These are phyloP conservation scores for Nansenia antarctica DNA, from an alignment of 2,113 vertebrate species.

Conservation along the genomic window DNA sequence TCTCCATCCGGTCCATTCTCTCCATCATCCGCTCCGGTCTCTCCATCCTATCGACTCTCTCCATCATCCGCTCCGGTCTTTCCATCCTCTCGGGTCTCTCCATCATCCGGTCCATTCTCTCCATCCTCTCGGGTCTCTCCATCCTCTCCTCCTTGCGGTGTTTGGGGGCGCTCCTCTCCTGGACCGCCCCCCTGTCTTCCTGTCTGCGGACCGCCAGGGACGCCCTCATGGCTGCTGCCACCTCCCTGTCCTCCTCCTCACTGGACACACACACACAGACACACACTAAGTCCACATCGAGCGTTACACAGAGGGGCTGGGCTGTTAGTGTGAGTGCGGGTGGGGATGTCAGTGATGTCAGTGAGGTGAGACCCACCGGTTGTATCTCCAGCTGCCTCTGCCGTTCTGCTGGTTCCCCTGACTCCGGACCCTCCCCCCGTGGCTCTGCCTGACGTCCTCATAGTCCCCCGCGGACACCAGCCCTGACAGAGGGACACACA, in stretches of 20 bases:
- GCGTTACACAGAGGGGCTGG: too few species aligned
- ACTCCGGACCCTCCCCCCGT: slow-evolving; percentile 68
- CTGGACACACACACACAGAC: slow-evolving; percentile 60
- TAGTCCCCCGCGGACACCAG: slow-evolving; percentile 86
- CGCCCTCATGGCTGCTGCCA: slow-evolving; percentile 87
- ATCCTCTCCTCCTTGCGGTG: slow-evolving; percentile 76
- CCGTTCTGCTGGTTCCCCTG: slow-evolving; percentile 85
- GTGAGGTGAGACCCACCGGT: slow-evolving; percentile 77
- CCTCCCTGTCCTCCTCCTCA: slow-evolving; percentile 91
- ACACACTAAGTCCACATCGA: too few species aligned
- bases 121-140: slow-evolving; percentile 54
- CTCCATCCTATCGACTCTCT: slow-evolving; percentile 62
- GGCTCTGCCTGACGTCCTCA: slow-evolving; percentile 83
- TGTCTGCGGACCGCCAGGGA: slow-evolving; percentile 81
- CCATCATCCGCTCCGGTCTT: neutral
- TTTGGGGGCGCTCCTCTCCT: slow-evolving; percentile 76
- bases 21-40: slow-evolving; percentile 25
- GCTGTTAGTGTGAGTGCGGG: neutral
- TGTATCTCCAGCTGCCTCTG: slow-evolving; percentile 95
- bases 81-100: neutral
- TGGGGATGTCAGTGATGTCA: neutral
- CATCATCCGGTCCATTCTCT: neutral
- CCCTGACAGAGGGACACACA: slow-evolving; percentile 64
- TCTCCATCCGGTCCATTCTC: neutral
- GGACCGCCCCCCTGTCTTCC: slow-evolving; percentile 75